phyloP scores from a whole-genome alignment of 2,797 vertebrate species.

The Merluccius polli region DNA sequence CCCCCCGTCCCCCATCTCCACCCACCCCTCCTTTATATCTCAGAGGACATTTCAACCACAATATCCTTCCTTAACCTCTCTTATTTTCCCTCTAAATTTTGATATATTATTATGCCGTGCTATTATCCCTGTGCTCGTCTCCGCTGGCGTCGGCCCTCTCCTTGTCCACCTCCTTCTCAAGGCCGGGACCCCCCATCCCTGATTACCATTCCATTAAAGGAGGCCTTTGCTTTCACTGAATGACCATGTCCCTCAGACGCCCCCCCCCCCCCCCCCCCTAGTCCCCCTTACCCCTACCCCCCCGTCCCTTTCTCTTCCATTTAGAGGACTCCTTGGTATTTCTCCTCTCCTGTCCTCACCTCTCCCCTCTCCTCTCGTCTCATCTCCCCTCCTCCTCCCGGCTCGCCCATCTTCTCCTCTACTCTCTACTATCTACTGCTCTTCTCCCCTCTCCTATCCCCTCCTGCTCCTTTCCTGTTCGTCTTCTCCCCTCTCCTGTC shows the following conservation, averaged over 20 bases:
- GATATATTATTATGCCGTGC: conserved; percentile 74
- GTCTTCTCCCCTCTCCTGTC: no score
- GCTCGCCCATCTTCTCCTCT: background rate
- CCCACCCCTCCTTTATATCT: conserved; percentile 52
- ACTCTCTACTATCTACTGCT: no score
- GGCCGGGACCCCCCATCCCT: conserved; percentile 65
- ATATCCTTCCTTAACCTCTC: conserved; percentile 72
- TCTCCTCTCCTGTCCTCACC: conserved; percentile 12
- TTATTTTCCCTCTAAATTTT: conserved; percentile 73
- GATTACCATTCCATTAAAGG: conserved; percentile 75
- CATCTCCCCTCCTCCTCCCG: background rate
- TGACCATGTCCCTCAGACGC: conserved; percentile 55
- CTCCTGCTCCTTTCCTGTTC: no score
- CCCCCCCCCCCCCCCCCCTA: background rate
- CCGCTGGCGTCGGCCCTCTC: conserved; percentile 67
- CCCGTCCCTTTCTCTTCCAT: conserved; percentile 61
- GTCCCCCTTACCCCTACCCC: conserved; percentile 24
- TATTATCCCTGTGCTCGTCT: conserved; percentile 68
- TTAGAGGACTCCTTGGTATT: conserved; percentile 62
- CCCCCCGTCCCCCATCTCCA: no score
- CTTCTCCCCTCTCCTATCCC: no score
- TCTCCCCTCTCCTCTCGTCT: background rate
- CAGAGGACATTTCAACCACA: conserved; percentile 70
- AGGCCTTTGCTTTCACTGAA: conserved; percentile 62
- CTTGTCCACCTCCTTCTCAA: conserved; percentile 66